phyloP scores from a whole-genome alignment of 2,797 vertebrate species.

The Phalanger gymnotis region DNA sequence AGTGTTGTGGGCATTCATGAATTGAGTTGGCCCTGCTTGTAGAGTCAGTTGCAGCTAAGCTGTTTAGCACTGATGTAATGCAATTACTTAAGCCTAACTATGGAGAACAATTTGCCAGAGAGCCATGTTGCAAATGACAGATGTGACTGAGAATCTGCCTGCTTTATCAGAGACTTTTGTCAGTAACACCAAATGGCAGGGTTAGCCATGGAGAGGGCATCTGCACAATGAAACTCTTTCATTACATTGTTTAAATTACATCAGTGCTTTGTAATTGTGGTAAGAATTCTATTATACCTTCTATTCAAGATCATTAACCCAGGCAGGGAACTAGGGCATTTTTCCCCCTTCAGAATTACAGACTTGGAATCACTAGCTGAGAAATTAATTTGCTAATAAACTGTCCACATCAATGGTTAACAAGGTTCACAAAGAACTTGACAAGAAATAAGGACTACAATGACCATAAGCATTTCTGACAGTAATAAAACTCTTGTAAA shows the following conservation, averaged over 20 bases:
- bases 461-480: not conserved
- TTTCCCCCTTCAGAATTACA: not conserved
- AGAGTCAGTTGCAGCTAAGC: constrained; percentile 57
- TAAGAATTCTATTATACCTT: not conserved
- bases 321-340: constrained; percentile 58
- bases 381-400: constrained; percentile 17
- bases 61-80: constrained; percentile 63
- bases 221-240: constrained; percentile 68
- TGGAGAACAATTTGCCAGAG: constrained; percentile 62
- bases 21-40: constrained; percentile 40
- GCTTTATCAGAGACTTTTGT: constrained; percentile 60
- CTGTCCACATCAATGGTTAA: not conserved
- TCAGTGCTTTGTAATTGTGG: constrained; percentile 41
- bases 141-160: constrained; percentile 65
- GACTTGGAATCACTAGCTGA: constrained; percentile 33
- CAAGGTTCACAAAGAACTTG: not conserved
- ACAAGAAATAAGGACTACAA: not conserved
- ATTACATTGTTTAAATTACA: constrained; percentile 65
- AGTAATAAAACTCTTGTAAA: not conserved
- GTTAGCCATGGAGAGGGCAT: constrained; percentile 71
- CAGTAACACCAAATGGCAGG: constrained; percentile 55
- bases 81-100: constrained; percentile 68
- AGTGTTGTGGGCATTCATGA: constrained; percentile 44
- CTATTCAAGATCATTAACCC: constrained; percentile 33
- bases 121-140: constrained; percentile 66